A percentile compares a stretch with the other conserved stretches of the same genome.
Conservation (phyloP, 2,797 vertebrate genomes). For the Chaenodraco wilsoni region DNA sequence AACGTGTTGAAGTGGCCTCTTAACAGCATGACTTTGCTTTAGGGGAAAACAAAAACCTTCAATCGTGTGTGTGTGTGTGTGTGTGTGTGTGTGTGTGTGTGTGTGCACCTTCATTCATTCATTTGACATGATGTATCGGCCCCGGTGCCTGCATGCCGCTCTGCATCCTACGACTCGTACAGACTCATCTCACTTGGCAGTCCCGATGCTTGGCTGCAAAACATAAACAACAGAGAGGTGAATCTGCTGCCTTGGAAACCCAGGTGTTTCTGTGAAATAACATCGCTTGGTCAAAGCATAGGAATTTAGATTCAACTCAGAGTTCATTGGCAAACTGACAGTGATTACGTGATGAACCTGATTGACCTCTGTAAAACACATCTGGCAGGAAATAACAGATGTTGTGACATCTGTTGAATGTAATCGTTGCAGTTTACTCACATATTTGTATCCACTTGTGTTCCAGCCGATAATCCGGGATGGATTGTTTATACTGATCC, state of each 20-base stretch:
- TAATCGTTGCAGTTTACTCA: not conserved
- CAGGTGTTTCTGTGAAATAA: slow-evolving; percentile 57
- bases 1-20: slow-evolving; percentile 55
- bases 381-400: slow-evolving; percentile 11
- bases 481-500: not conserved
- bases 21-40: slow-evolving; percentile 44
- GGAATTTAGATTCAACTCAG: slow-evolving; percentile 33
- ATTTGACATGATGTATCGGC: slow-evolving; percentile 32
- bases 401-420: not conserved
- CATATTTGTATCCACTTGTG: not conserved
- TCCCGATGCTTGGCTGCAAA: slow-evolving; percentile 48
- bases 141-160: slow-evolving; percentile 10
- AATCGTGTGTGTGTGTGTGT: not conserved
- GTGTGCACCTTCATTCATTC: slow-evolving; percentile 17
- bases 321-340: not conserved
- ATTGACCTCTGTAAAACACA: slow-evolving; percentile 2
- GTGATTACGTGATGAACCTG: slow-evolving; percentile 20
- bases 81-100: slow-evolving; percentile 4
- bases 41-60: slow-evolving; percentile 32
- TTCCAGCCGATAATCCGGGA: not conserved
- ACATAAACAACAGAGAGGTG: slow-evolving; percentile 42
- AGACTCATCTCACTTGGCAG: slow-evolving; percentile 42
- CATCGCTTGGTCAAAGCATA: slow-evolving; percentile 17
- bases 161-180: slow-evolving; percentile 26
- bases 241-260: slow-evolving; percentile 39